A percentile compares a stretch with the other conserved stretches of the same genome.
phyloP scores from a whole-genome alignment of 2,888 invertebrate species.

The Xanthia icteritia region DNA sequence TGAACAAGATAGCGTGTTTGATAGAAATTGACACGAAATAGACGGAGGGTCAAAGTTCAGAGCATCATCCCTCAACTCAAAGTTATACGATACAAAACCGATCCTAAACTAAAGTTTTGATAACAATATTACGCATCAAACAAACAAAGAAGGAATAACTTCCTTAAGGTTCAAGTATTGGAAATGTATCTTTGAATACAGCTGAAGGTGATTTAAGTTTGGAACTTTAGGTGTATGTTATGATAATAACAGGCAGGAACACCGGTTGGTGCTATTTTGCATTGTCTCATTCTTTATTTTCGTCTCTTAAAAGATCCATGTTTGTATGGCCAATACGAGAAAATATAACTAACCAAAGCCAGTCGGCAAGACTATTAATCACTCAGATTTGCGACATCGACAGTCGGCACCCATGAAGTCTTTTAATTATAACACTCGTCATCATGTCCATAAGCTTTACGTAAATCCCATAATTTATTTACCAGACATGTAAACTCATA shows the following conservation, averaged over 20 bases:
- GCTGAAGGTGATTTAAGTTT: slow-evolving; percentile 9
- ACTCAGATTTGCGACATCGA: neutral
- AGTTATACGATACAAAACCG: slow-evolving; percentile 36
- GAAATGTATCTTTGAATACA: slow-evolving; percentile 10
- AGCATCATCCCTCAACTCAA: slow-evolving; percentile 36
- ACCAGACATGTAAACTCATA: slow-evolving; percentile 38
- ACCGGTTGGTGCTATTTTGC: neutral
- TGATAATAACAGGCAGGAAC: neutral
- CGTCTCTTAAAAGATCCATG: neutral
- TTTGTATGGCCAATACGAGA: neutral
- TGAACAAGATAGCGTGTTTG: slow-evolving; percentile 10
- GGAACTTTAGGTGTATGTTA: neutral
- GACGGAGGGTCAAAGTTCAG: slow-evolving; percentile 33
- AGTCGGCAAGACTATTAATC: neutral
- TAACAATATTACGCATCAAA: slow-evolving; percentile 38
- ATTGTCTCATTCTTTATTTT: neutral
- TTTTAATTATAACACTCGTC: slow-evolving; percentile 29
- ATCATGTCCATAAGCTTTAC: neutral
- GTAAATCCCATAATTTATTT: slow-evolving; percentile 28
- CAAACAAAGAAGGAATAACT: slow-evolving; percentile 34
- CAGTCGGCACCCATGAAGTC: slow-evolving; percentile 3
- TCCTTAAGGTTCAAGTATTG: slow-evolving; percentile 3
- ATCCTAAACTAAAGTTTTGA: slow-evolving; percentile 34
- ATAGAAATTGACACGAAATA: slow-evolving; percentile 29
- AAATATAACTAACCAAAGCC: neutral